Evolutionary conservation across 2,888 invertebrate genomes (phyloP).

Genomic region (Sphaerophoria rueppellii): DNA sequence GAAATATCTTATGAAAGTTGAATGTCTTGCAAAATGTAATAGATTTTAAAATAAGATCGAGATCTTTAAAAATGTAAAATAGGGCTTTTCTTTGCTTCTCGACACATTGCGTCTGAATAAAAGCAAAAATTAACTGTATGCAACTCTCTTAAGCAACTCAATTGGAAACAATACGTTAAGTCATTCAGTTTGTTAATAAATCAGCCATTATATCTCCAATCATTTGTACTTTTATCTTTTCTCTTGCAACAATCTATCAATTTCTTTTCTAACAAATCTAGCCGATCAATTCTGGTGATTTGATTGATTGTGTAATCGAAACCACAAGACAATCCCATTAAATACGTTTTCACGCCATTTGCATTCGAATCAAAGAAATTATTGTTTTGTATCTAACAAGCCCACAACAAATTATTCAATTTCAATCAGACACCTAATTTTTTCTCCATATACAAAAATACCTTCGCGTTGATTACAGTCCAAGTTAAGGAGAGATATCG

Average conservation of each 20-base stretch:
- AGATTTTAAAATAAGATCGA: no score
- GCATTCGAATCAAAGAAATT: constrained; percentile 27
- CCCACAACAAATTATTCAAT: constrained; percentile 53
- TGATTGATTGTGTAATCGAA: constrained; percentile 15
- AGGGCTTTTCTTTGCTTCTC: no score
- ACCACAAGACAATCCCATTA: constrained; percentile 56
- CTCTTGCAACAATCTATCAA: neutral
- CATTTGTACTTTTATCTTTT: neutral
- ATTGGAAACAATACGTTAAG: no score
- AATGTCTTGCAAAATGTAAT: no score
- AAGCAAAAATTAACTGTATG: no score
- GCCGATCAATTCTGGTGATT: constrained; percentile 7
- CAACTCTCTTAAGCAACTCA: no score
- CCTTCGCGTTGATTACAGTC: no score
- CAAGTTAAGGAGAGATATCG: neutral
- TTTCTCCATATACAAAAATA: neutral
- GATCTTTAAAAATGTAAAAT: no score
- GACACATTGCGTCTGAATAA: no score
- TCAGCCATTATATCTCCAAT: no score
- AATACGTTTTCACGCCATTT: constrained; percentile 42
- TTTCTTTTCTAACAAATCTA: neutral
- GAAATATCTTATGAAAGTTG: no score
- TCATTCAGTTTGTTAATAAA: neutral
- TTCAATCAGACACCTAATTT: constrained; percentile 6
- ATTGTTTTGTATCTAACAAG: constrained; percentile 27